A percentile compares a stretch with the other conserved stretches of the same genome.
These are phyloP conservation scores for Heliconius hermathena DNA, from an alignment of 1,140 invertebrate species.

Conservation along the genomic window DNA sequence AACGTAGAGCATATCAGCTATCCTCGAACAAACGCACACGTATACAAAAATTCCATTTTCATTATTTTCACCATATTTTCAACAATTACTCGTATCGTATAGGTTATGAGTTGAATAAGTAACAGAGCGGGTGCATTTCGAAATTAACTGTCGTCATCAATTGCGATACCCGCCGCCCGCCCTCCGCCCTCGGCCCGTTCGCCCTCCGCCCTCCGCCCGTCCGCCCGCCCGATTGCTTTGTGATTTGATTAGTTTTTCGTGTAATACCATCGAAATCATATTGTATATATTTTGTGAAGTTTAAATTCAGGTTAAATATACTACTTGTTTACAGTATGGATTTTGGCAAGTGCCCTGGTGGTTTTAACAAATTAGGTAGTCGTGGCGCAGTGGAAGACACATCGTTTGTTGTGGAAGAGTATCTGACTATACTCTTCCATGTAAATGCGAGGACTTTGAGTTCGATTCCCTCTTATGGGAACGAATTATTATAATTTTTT, in stretches of 20 bases:
- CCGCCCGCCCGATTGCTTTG: slow-evolving; percentile 56
- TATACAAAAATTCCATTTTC: neutral
- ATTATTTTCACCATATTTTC: slow-evolving; percentile 20
- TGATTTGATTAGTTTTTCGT: slow-evolving; percentile 65
- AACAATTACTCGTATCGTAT: slow-evolving; percentile 55
- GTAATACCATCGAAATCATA: slow-evolving; percentile 47
- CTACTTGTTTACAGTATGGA: too few species aligned
- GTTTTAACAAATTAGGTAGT: too few species aligned
- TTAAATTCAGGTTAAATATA: neutral
- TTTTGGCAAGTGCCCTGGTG: too few species aligned
- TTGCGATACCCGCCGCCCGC: slow-evolving; percentile 45
- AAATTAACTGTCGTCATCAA: slow-evolving; percentile 69
- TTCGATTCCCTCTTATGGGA: too few species aligned
- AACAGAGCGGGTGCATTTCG: slow-evolving; percentile 59
- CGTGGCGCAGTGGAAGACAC: too few species aligned
- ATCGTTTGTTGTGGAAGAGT: too few species aligned
- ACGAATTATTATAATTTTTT: too few species aligned
- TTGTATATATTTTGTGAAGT: slow-evolving; percentile 21
- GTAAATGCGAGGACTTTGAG: too few species aligned
- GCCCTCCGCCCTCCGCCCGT: slow-evolving; percentile 24
- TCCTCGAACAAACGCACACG: neutral
- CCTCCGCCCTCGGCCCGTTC: neutral
- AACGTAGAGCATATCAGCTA: neutral
- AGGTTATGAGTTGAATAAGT: slow-evolving; percentile 58
- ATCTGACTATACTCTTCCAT: too few species aligned